Conservation (phyloP, 2,888 invertebrate species). For the Drosophila aldrichi region DNA sequence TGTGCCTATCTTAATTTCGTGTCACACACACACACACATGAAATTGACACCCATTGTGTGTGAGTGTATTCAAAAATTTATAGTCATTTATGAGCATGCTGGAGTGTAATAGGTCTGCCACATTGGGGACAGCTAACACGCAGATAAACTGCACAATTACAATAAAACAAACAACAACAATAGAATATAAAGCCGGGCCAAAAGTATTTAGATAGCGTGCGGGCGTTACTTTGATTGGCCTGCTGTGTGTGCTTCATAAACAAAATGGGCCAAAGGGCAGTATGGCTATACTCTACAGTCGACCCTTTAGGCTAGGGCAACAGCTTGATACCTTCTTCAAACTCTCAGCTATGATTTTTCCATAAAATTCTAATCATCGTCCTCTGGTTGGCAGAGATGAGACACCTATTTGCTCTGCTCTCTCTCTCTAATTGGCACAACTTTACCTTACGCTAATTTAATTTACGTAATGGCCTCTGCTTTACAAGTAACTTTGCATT, state of each 20-base stretch:
- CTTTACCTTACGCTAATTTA: conserved; percentile 1
- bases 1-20: conserved; percentile 74
- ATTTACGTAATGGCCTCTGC: neutral
- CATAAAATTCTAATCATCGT: no score
- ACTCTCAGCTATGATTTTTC: no score
- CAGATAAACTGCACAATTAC: conserved; percentile 70
- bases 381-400: no score
- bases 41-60: conserved; percentile 67
- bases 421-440: neutral
- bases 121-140: conserved; percentile 60
- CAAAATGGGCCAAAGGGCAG: neutral
- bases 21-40: conserved; percentile 60
- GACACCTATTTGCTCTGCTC: neutral
- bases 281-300: neutral
- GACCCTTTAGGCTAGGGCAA: neutral
- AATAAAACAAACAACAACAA: conserved; percentile 24
- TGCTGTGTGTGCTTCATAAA: conserved; percentile 30
- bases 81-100: conserved; percentile 43
- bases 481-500: neutral
- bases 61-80: conserved; percentile 41
- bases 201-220: conserved; percentile 32
- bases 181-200: conserved; percentile 15
- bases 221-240: conserved; percentile 36
- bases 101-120: conserved; percentile 45
- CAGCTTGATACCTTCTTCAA: no score